Base-by-base conservation (phyloP, 2,888 invertebrate genomes). In the Torymus aiolomorphi region DNA sequence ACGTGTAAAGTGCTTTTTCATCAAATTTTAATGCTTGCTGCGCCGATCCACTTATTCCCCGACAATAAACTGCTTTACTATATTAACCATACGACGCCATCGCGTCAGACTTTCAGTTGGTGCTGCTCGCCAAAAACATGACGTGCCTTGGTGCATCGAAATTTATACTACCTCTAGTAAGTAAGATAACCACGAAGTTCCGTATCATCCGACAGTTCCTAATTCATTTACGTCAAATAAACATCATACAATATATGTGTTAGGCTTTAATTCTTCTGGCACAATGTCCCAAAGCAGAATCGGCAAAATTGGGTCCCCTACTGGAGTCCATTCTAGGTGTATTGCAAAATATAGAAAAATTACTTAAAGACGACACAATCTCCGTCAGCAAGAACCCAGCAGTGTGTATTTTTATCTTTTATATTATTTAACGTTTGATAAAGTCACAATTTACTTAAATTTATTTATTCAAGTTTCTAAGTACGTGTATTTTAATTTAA, bases 111-210 rank as follows among this genome's bases (percentile, higher is more conserved):
- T 61, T 71, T 51, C 51, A 61, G 61, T 54, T 61, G 31, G 42
- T 61, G 61, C 20, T 20, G 61, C 18, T 61, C 61, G 24, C 61
- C 61, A 71, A 71, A 61, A 71, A 71, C 71, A 71, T 71, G 61
- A 61, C 49, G 71, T 11, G 20, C 51, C 4, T 51, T 61, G 51
- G 51, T 20, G 52, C 61, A 61, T 61, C 61, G 18, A 71, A 71
- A 71, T 51, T 71, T 14, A 61, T 71, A 16, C 24, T 71, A 18
- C 51, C 61, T 11, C 11, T 71, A 24, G 71, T 61, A 20, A 71
- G 61, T 49, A 20, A 71, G 24, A 59, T 42, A 42, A 1, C 42
- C 42, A 5, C 8, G 8, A 8, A 20, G 20, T 20, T 20, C 42
- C 8, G 42, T 1, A 42, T 42, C 42, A 42, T 42, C 42, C 8